Evolutionary conservation across 2,797 vertebrate genomes (phyloP).

Genomic region (Eulemur albifrons): DNA sequence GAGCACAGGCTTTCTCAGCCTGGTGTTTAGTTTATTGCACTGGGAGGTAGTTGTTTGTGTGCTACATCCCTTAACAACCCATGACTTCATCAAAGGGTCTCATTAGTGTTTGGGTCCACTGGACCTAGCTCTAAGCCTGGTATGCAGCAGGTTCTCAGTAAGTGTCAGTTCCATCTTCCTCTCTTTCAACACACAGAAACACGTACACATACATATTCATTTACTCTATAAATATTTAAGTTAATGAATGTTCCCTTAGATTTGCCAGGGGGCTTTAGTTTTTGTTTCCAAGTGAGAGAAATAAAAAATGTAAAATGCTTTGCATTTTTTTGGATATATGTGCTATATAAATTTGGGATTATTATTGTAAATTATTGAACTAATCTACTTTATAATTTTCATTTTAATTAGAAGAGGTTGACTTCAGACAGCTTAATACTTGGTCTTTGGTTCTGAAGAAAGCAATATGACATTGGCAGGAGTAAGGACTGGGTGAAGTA

Average conservation of each 20-base stretch:
- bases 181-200: neutral
- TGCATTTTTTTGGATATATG: slow-evolving; percentile 46
- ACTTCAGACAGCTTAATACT: slow-evolving; percentile 79
- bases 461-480: slow-evolving; percentile 1
- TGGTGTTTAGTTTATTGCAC: neutral
- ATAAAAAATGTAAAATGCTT: slow-evolving; percentile 49
- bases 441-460: slow-evolving; percentile 28
- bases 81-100: neutral
- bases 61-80: neutral
- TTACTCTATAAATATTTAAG: slow-evolving; percentile 38
- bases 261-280: slow-evolving; percentile 19
- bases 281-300: slow-evolving; percentile 59
- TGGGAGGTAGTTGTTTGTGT: neutral
- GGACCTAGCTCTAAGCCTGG: neutral
- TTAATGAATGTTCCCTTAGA: slow-evolving; percentile 29
- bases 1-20: neutral
- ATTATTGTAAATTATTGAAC: slow-evolving; percentile 71
- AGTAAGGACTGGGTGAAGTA: neutral
- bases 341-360: slow-evolving; percentile 40
- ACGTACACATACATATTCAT: neutral
- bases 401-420: slow-evolving; percentile 79
- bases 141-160: neutral
- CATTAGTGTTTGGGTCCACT: neutral
- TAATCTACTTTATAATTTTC: slow-evolving; percentile 79
- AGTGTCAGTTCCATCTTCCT: neutral